phyloP scores from a whole-genome alignment of 2,113 vertebrate species.

The Sturnira hondurensis region DNA sequence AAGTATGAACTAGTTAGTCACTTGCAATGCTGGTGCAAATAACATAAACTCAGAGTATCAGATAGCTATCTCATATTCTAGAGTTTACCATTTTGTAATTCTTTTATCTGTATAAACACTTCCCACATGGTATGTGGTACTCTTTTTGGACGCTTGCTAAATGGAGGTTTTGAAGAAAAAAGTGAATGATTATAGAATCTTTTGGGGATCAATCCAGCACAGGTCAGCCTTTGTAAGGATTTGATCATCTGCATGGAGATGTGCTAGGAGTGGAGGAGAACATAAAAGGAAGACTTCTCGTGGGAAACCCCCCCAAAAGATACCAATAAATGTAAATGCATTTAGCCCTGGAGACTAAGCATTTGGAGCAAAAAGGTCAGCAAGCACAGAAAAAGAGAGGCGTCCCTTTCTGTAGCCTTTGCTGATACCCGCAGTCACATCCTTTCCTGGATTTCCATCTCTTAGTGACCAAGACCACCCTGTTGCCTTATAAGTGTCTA shows the following conservation, averaged over 20 bases:
- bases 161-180: background rate
- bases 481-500: conserved; percentile 28
- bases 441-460: background rate
- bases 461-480: background rate
- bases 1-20: background rate
- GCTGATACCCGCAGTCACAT: background rate
- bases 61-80: background rate
- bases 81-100: background rate
- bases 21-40: background rate
- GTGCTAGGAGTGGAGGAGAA: background rate
- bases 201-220: background rate
- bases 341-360: background rate
- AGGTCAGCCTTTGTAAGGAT: background rate
- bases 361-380: background rate
- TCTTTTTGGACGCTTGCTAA: background rate
- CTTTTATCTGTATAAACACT: background rate
- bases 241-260: background rate
- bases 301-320: background rate
- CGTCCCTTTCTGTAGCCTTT: background rate
- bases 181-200: background rate
- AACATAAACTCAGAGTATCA: background rate
- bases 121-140: background rate
- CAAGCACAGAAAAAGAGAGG: background rate
- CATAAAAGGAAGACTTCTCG: background rate
- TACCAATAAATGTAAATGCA: background rate